phyloP scores from a whole-genome alignment of 2,797 vertebrate species.

The Bradypodion pumilum region DNA sequence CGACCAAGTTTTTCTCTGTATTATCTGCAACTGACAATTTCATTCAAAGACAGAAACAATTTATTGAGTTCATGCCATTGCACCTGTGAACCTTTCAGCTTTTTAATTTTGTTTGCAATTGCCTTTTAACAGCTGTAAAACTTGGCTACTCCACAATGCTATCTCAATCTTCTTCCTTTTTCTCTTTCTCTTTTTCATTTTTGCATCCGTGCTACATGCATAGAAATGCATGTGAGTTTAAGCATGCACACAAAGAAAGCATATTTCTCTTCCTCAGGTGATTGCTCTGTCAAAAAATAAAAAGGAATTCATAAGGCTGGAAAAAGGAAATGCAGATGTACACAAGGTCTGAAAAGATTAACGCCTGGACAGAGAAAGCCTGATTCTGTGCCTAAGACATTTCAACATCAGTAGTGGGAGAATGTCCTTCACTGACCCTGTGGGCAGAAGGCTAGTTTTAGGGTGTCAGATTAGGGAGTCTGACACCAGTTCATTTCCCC shows the following conservation, averaged over 20 bases:
- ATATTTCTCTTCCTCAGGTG: background rate
- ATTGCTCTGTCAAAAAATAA: background rate
- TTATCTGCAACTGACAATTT: background rate
- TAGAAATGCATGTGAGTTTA: background rate
- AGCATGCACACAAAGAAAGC: background rate
- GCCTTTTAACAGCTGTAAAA: conserved; percentile 13
- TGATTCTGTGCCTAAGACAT: background rate
- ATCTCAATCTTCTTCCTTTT: background rate
- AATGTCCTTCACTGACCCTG: background rate
- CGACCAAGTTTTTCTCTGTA: background rate
- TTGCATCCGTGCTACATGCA: background rate
- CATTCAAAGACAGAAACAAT: background rate
- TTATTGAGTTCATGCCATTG: background rate
- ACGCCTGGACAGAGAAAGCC: background rate
- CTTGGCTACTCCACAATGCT: background rate
- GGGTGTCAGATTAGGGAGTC: background rate
- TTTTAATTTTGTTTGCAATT: conserved; percentile 1
- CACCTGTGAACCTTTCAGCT: conserved; percentile 13
- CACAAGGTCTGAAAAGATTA: background rate
- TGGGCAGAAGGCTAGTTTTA: background rate
- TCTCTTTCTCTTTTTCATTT: background rate
- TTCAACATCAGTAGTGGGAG: background rate
- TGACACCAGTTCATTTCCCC: too few relatives aligned
- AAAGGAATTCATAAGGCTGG: background rate
- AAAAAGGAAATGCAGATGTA: background rate